Percentiles rank a stretch among this genome's conserved stretches.
Evolutionary conservation across 2,888 invertebrate genomes (phyloP).

Genomic region (Pristionchus maxplancki): DNA sequence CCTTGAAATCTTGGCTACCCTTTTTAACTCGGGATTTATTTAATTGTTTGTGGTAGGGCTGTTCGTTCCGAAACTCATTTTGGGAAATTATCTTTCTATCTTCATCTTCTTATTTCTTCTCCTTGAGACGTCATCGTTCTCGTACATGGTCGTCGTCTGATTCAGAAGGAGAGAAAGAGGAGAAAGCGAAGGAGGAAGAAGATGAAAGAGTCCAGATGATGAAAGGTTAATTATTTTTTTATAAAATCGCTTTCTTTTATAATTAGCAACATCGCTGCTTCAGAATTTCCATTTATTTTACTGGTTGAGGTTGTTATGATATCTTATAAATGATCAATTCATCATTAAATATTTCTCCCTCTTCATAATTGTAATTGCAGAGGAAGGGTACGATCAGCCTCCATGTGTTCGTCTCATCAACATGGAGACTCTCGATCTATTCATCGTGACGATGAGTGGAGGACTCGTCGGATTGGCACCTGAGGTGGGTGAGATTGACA

Average conservation of each 20-base stretch:
- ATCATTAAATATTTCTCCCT: background rate
- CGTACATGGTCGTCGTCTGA: conserved; percentile 41
- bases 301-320: no score
- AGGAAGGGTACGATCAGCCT: conserved; percentile 68
- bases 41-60: no score
- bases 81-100: no score
- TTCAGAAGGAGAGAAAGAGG: conserved; percentile 35
- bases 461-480: conserved; percentile 65
- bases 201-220: conserved; percentile 62
- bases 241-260: background rate
- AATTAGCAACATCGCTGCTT: background rate
- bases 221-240: conserved; percentile 57
- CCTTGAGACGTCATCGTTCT: conserved; percentile 12
- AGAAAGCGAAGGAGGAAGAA: conserved; percentile 54
- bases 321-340: background rate
- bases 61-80: no score
- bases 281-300: no score
- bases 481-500: conserved; percentile 1
- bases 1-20: no score
- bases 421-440: conserved; percentile 55
- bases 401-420: conserved; percentile 72
- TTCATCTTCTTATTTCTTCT: background rate
- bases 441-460: conserved; percentile 71
- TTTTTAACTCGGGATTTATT: no score
- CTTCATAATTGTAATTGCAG: conserved; percentile 50